phyloP scores from a whole-genome alignment of 2,797 vertebrate species.

The Chaetodon trifasciatus region DNA sequence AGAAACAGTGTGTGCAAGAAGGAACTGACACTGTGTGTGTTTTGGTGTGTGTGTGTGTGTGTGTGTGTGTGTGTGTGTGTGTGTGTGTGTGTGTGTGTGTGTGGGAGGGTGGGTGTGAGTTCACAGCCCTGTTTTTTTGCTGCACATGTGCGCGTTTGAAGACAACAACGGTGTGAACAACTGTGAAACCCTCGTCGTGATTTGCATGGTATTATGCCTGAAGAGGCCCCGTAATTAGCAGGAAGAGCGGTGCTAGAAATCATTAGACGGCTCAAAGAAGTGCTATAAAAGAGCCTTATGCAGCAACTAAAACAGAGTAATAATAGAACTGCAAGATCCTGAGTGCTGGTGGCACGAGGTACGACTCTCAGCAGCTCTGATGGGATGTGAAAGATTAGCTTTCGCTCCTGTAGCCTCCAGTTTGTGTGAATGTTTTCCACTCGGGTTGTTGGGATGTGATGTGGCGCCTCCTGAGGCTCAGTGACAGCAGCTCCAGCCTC shows the following conservation, averaged over 20 bases:
- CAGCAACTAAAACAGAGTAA: constrained; percentile 11
- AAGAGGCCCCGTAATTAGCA: constrained; percentile 50
- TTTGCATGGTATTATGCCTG: constrained; percentile 21
- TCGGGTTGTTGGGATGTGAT: background rate
- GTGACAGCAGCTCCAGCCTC: no score
- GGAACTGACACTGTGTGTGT: background rate
- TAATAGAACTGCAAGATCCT: constrained; percentile 7
- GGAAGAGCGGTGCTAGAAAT: constrained; percentile 12
- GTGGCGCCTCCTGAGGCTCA: no score
- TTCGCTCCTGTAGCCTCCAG: constrained; percentile 25
- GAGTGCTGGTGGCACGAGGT: constrained; percentile 14
- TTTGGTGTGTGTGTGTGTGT: constrained; percentile 24
- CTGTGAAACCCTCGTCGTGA: background rate
- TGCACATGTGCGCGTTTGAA: constrained; percentile 19
- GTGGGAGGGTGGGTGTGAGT: constrained; percentile 19
- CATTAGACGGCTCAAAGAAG: constrained; percentile 31
- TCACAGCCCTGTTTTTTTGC: constrained; percentile 23
- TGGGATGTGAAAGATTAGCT: constrained; percentile 49
- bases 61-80: constrained; percentile 26
- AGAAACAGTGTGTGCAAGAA: background rate
- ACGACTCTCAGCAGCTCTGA: constrained; percentile 12
- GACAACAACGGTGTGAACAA: constrained; percentile 1
- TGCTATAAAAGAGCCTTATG: constrained; percentile 19
- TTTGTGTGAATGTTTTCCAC: constrained; percentile 17
- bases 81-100: constrained; percentile 31